phyloP scores from a whole-genome alignment of 2,888 invertebrate species.

The Vannuccia rotundouncinata region DNA sequence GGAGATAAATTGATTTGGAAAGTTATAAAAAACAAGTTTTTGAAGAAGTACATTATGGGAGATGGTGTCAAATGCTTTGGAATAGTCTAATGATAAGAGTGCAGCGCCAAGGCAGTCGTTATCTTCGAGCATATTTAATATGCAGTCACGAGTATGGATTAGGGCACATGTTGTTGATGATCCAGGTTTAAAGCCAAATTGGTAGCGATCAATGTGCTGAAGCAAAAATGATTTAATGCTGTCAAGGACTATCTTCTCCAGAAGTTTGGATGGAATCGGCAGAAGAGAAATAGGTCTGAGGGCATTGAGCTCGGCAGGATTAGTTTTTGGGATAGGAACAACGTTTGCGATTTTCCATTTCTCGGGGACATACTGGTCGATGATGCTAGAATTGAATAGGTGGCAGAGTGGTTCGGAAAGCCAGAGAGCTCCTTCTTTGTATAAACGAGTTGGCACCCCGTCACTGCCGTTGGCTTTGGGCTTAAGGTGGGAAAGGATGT shows the following conservation, averaged over 20 bases:
- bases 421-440: constrained; percentile 16
- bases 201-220: constrained; percentile 1
- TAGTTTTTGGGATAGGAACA: constrained; percentile 1
- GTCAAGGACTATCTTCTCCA: constrained; percentile 5
- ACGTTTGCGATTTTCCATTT: constrained; percentile 18
- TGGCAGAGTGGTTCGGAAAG: constrained; percentile 9
- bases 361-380: not conserved
- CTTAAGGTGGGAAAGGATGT: not conserved
- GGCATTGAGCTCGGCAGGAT: not conserved
- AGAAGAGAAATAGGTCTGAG: constrained; percentile 13
- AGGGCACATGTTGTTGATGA: constrained; percentile 28
- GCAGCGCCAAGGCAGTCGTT: not conserved
- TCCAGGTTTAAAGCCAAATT: constrained; percentile 8
- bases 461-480: constrained; percentile 18
- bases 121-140: not conserved
- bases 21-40: too few species aligned
- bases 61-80: too few species aligned
- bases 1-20: not conserved
- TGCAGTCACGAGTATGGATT: not conserved
- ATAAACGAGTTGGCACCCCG: not conserved
- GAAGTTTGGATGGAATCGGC: not conserved
- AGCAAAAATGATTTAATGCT: constrained; percentile 12
- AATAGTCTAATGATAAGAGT: too few species aligned
- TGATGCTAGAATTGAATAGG: constrained; percentile 19
- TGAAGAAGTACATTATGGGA: too few species aligned